Evolutionary conservation across 2,797 vertebrate species (phyloP).

Genomic region (Natrix natrix): DNA sequence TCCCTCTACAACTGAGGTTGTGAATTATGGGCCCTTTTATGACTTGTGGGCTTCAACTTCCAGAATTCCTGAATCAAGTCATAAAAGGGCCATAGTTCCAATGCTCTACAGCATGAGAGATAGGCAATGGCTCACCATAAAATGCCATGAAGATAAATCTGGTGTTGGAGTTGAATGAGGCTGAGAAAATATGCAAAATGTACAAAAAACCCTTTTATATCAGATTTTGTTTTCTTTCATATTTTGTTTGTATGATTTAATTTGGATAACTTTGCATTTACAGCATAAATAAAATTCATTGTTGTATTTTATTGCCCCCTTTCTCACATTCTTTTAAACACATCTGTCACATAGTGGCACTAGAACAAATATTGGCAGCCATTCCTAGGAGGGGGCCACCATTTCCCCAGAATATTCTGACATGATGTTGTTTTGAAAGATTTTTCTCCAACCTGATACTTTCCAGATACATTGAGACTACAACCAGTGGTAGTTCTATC

Average conservation of each 20-base stretch:
- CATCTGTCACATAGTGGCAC: background rate
- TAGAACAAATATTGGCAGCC: too few species aligned
- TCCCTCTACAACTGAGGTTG: background rate
- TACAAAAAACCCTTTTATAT: background rate
- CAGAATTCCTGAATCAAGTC: background rate
- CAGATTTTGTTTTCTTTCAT: background rate
- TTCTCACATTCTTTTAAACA: background rate
- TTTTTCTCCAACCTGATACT: background rate
- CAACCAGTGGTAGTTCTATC: background rate
- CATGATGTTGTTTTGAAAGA: background rate
- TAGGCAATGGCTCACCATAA: background rate
- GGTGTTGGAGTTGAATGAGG: background rate
- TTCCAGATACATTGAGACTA: background rate
- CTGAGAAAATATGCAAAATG: background rate
- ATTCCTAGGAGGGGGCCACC: background rate
- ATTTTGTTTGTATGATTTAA: background rate
- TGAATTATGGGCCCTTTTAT: background rate
- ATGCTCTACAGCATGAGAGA: background rate
- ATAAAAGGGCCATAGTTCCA: background rate
- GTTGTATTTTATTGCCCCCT: background rate
- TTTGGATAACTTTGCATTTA: background rate
- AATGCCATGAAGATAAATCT: background rate
- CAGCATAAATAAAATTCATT: too few species aligned
- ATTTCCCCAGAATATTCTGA: background rate
- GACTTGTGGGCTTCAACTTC: background rate